Evolutionary conservation across 2,888 invertebrate species (phyloP).

Genomic region (Agrotis puta): DNA sequence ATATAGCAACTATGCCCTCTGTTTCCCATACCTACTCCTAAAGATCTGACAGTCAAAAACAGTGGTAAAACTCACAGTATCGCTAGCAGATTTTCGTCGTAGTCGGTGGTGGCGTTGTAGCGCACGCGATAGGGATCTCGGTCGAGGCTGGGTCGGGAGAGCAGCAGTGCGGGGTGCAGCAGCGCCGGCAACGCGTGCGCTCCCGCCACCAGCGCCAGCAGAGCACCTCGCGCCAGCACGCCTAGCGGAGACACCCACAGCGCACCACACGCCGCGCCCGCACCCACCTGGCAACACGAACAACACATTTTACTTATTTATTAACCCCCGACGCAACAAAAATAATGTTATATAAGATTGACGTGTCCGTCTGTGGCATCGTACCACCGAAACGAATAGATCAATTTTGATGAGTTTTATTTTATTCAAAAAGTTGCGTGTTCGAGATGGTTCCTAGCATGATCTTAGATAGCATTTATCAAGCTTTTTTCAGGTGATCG

Average conservation of each 20-base stretch:
- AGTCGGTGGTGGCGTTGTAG: conserved; percentile 77
- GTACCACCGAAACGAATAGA: too few relatives aligned
- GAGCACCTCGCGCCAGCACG: conserved; percentile 73
- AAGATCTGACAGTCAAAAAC: neutral
- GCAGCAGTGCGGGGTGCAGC: conserved; percentile 76
- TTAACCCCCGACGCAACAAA: neutral
- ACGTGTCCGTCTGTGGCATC: too few relatives aligned
- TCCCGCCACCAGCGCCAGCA: conserved; percentile 75
- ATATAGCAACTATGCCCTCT: too few relatives aligned
- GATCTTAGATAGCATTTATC: too few relatives aligned
- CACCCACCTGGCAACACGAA: conserved; percentile 75
- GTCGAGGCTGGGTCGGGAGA: conserved; percentile 76
- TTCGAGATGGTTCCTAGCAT: too few relatives aligned
- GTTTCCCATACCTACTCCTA: too few relatives aligned
- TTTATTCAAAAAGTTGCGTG: too few relatives aligned
- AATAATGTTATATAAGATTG: too few relatives aligned
- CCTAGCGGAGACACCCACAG: conserved; percentile 84
- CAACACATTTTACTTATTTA: neutral
- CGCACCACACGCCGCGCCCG: conserved; percentile 81
- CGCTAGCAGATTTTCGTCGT: conserved; percentile 71
- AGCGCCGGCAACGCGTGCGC: conserved; percentile 79
- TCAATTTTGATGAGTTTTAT: too few relatives aligned
- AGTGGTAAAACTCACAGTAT: conserved; percentile 70
- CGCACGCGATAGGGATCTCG: conserved; percentile 78
- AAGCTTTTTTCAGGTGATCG: too few relatives aligned